phyloP scores from a whole-genome alignment of 2,113 vertebrate genomes.

The Pygoscelis antarcticus region DNA sequence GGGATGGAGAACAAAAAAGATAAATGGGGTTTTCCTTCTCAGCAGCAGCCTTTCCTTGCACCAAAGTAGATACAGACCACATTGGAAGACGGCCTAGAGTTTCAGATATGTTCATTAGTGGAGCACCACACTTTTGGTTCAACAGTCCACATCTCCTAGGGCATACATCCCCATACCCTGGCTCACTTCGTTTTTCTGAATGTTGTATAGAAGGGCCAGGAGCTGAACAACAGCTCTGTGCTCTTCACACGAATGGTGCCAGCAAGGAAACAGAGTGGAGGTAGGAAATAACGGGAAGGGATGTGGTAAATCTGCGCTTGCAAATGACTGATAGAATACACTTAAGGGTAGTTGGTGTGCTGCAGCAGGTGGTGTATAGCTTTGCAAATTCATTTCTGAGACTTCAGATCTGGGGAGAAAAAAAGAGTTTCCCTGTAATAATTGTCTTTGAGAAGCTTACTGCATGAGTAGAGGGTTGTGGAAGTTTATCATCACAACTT shows the following conservation, averaged over 20 bases:
- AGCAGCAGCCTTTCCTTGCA: not conserved
- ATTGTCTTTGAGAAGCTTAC: not conserved
- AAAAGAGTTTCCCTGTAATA: not conserved
- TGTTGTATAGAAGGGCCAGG: not conserved
- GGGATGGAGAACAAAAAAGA: not conserved
- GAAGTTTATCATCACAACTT: not conserved
- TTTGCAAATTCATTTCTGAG: not conserved
- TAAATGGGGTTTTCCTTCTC: not conserved
- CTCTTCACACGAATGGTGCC: not conserved
- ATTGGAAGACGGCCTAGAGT: not conserved
- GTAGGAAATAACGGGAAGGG: not conserved
- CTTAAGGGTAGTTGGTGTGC: not conserved
- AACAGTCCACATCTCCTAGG: not conserved
- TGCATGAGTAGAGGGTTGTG: not conserved
- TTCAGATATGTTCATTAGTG: not conserved
- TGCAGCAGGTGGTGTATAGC: not conserved
- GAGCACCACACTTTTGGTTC: not conserved
- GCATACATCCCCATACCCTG: not conserved
- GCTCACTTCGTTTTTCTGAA: not conserved
- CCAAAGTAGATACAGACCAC: not conserved
- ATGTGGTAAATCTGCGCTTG: not conserved
- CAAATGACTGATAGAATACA: not conserved
- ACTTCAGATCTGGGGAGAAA: not conserved
- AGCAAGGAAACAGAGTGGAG: not conserved
- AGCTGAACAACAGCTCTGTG: not conserved